Evolutionary conservation across 1,140 invertebrate genomes (phyloP), one percentile per base, ranked within the genome.

Genomic region (Drosophila nannoptera): DNA sequence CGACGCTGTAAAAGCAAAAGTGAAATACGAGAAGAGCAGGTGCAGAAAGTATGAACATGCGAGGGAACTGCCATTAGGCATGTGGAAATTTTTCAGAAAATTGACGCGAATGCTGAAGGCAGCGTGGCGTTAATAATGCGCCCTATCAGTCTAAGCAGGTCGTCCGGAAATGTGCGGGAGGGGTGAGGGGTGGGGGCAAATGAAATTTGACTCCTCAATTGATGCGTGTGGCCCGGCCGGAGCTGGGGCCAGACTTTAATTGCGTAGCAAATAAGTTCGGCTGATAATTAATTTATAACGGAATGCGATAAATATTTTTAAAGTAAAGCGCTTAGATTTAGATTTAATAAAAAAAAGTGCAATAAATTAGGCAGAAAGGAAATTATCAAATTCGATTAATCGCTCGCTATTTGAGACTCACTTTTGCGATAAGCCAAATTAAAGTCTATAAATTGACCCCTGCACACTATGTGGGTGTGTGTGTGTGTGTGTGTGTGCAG

Each of bases 91-190:
- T 83, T 78, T 76, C n/a, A 64, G 72, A 83, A 82, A 78, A 43
- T 43, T 84, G 75, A 75, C 67, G 80, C 68, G 80, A 72, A 64
- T 64, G 58, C 60, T 46, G 77, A 54, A 69, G 53, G 68, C 72
- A 73, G 62, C 72, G 67, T 70, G 22, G 80, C 68, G 75, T 78
- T 75, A 82, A 84, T 82, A 82, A 84, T 78, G 76, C 48, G 58
- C 46, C 80, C 69, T 78, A 84, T 84, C 78, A 84, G 80, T 75
- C 71, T 66, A 67, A 66, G 55, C 54, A 7, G 12, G 3, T 22
- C 22, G 22, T 2, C 22, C 22, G 22, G 22, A 22, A 22, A 22
- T 22, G 22, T n/a, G n/a, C n/a, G n/a, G n/a, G n/a, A n/a, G n/a
- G n/a, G n/a, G n/a, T n/a, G n/a, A n/a, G 22, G 3, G 40, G 40